Base-by-base conservation (phyloP, 2,888 invertebrate species). In the Lycocerus yunnanus region DNA sequence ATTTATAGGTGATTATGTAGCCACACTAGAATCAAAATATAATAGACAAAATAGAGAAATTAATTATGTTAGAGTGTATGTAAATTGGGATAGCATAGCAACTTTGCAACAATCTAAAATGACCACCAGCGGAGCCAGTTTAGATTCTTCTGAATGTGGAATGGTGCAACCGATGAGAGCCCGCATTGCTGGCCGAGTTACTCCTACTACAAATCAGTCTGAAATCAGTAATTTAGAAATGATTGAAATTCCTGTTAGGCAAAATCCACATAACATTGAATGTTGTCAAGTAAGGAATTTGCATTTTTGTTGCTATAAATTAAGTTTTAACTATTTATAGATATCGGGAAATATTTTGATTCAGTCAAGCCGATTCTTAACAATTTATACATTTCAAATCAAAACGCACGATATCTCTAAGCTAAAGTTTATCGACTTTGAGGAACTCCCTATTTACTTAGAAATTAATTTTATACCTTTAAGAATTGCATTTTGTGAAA, bases 111-210 rank as follows among this genome's bases (percentile, higher is more conserved):
- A 88, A 73, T 87, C 87, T 0, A 88, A 87, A 82, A 87, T 87
- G 88, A 88, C 86, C 4, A 85, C 81, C 68, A 85, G 86, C 74
- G 81, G 88, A 81, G 80, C 85, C 15, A 85, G 86, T 80, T 80
- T 87, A 74, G 84, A 86, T 10, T 82, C 84, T 3, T 85, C 86
- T 1, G 86, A 87, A 77, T 87, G 86, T 79, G 86, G 86, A 65
- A 88, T 86, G 84, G 88, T 86, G 58, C 90, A 90, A 72, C 89
- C 90, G 0, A 91, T 92, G 89, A 87, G 92, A 73, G 93, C 92
- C 15, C 87, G 94, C 69, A 93, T 94, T 73, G 94, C 94, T 2
- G 94, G 93, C 1, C 88, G 92, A 81, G 93, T 93, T 0, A 94
- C 93, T 11, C 93, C 93, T 0, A 93, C 92, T 68, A 89, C 90